phyloP scores from a whole-genome alignment of 2,797 vertebrate genomes.

The Sciurus vulgaris region DNA sequence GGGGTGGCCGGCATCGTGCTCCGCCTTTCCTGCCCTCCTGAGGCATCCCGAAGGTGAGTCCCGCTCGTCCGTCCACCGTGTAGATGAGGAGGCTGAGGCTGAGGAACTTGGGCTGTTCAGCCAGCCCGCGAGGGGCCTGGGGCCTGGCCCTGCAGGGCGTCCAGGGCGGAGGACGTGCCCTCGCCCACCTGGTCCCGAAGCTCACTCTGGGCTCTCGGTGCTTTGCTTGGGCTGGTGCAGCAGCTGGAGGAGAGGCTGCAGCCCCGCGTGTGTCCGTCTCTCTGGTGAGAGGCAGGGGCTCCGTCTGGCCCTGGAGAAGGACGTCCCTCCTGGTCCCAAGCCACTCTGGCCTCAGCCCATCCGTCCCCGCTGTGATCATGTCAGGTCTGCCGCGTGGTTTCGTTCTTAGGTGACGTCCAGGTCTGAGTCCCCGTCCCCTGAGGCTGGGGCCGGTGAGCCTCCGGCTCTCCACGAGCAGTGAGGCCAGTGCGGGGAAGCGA shows the following conservation, averaged over 20 bases:
- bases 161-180: neutral
- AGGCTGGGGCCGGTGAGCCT: slow-evolving; percentile 50
- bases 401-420: neutral
- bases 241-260: neutral
- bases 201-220: neutral
- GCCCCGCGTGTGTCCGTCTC: rapidly evolving
- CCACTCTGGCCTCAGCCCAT: neutral
- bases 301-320: neutral
- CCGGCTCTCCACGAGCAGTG: slow-evolving; percentile 68
- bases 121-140: neutral
- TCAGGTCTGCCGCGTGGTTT: neutral
- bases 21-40: neutral
- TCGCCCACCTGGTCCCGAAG: neutral
- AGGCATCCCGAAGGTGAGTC: neutral
- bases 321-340: neutral
- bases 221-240: neutral
- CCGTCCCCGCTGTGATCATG: neutral
- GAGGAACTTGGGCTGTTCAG: neutral
- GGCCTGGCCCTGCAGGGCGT: rapidly evolving
- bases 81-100: neutral
- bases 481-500: neutral
- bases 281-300: neutral
- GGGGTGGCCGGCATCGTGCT: neutral
- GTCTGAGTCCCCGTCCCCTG: neutral
- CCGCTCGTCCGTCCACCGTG: neutral